Base-by-base conservation (phyloP, 2,888 invertebrate genomes). In the Nephrotoma appendiculata region DNA sequence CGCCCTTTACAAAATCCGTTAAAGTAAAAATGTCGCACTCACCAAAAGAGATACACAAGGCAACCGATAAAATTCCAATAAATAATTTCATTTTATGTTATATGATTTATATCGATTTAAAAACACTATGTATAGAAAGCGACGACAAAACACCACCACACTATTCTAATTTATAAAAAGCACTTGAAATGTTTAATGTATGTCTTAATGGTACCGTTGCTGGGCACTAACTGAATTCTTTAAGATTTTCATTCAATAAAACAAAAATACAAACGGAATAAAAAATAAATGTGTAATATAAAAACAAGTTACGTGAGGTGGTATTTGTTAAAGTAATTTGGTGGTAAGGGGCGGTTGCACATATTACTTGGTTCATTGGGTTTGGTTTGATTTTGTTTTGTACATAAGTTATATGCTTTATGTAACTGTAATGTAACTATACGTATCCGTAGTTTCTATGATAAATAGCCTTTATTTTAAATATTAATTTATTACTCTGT, bases 121-220 rank as follows among this genome's bases (percentile, higher is more conserved):
- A 52, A 71, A 71, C 52, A 71, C 71, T 31, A 57, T 57, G 5
- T 52, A 52, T 52, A 15, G 52, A 15, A 52, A 52, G 52, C 7
- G 52, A 52, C 52, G 2, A 31, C 2, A 31, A 15, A 52, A 71
- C 71, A 71, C 71, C 11, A 71, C 31, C 71, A 71, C 19, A 71
- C 31, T 71, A 31, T 31, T 71, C 7, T 71, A 9, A 71, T 71
- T 31, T 57, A 57, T 31, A 71, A 19, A 12, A 31, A 9, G 9
- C 19, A 71, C 19, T 31, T 31, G 31, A 2, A 15, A 42, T 84
- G 2, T 48, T 42, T 84, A 84, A 84, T 84, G 43, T 86, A 84
- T 84, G 43, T 86, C 45, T 86, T 48, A 19, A 86, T 52, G 48
- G 52, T 86, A 44, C 86, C 86, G 86, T 86, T 86, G 86, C 52